Percentiles rank a stretch among this genome's conserved stretches.
phyloP scores from a whole-genome alignment of 1,140 invertebrate genomes.

The Pogonomyrmex barbatus region DNA sequence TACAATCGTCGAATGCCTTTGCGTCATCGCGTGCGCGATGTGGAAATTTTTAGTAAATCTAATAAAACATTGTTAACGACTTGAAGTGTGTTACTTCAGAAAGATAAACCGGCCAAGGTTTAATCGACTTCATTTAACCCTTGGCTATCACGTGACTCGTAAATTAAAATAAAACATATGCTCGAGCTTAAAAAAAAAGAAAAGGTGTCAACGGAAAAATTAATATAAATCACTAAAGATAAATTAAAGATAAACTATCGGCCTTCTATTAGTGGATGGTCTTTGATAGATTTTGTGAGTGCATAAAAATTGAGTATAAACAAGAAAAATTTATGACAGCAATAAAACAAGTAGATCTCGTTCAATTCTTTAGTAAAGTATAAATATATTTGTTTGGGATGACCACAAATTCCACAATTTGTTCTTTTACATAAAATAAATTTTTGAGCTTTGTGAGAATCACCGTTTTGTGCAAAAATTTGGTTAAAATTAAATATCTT shows the following conservation, averaged over 20 bases:
- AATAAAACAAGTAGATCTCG: conserved; percentile 32
- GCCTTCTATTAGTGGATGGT: background rate
- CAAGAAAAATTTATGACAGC: conserved; percentile 30
- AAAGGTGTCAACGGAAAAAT: background rate
- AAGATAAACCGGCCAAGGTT: background rate
- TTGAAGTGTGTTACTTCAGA: background rate
- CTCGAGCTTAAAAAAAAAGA: background rate
- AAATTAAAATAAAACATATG: background rate
- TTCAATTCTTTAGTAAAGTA: conserved; percentile 1
- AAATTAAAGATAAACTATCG: background rate
- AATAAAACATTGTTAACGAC: conserved; percentile 19
- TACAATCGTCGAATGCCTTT: background rate
- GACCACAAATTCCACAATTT: background rate
- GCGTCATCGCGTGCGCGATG: background rate
- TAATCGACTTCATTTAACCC: background rate
- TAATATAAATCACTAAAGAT: background rate
- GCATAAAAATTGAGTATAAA: conserved; percentile 18
- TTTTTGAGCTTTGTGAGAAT: background rate
- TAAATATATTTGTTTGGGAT: background rate
- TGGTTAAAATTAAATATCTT: background rate
- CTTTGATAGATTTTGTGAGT: conserved; percentile 1
- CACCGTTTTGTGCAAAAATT: background rate
- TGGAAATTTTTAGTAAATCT: conserved; percentile 14
- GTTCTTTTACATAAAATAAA: background rate
- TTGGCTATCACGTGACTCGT: background rate